Base-by-base conservation (phyloP, 2,888 invertebrate genomes). In the Orchesella flavescens region DNA sequence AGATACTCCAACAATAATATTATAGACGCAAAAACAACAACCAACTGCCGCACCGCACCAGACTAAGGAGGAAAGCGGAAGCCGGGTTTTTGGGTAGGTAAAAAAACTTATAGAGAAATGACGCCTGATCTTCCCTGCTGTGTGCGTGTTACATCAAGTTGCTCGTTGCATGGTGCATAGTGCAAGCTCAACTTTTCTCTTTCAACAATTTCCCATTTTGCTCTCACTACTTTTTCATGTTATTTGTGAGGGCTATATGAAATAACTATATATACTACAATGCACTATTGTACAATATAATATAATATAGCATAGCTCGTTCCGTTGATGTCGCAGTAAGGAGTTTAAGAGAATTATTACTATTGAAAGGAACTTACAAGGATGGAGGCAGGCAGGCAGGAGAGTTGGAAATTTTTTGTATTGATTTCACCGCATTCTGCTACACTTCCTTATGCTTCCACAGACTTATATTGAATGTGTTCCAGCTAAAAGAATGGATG, bases 391-490 rank as follows among this genome's bases (percentile, higher is more conserved):
- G 49, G n/a, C n/a, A n/a, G n/a, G 57, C n/a, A 12, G 57, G 57
- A 17, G 23, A 34, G 43, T 10, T 15, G 68, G 66, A 76, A 66
- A 46, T 77, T 77, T 34, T 55, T 9, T 34, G 55, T 71, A 79
- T 79, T 78, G 78, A 79, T 79, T 79, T 72, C 79, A 79, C 59
- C 65, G 59, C 79, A 65, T 59, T 61, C 55, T 15, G 21, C 73
- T n/a, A 12, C 57, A 3, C 21, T 59, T 21, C 17, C 12, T 59
- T 59, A 21, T 59, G 17, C 17, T 12, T 21, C n/a, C 17, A 17
- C 17, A 59, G 17, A n/a, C 12, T 59, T 59, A 59, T 19, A 66
- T 44, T 63, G 63, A 63, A 63, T 63, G 63, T 44, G n/a, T 63
- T 63, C 15, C 10, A 61, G 49, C 46, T 65, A 57, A 57, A 53